Evolutionary conservation across 2,888 invertebrate species (phyloP), one percentile per base, ranked within the genome.

Genomic region (Rhodophaea formosa): DNA sequence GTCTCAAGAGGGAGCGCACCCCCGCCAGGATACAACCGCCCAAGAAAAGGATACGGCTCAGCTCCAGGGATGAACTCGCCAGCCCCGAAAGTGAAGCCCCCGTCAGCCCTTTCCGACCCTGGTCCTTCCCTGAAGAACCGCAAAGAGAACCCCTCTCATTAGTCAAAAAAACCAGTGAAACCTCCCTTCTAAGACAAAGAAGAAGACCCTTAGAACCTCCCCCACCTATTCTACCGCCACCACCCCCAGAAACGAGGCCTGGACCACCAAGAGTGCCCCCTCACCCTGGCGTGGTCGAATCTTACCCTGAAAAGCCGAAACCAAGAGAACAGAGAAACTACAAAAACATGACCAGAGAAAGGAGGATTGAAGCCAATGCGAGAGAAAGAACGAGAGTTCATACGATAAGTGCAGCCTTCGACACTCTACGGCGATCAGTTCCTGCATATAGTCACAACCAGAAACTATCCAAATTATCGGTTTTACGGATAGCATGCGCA

Each of bases 361-460:
- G 98, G 67, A 92, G 98, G 65, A 97, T 98, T 75, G 98, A 98
- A 80, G 98, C 98, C 0, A 98, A 98, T 77, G 98, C 98, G 0
- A 92, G 98, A 6, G 98, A 98, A 79, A 88, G 98, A 60, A 97
- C 98, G 7, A 92, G 98, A 55, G 98, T 98, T 0, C 98, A 98
- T 82, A 98, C 98, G 0, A 98, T 98, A 66, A 97, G 97, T 74
- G 98, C 98, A 0, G 98, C 98, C 0, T 98, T 98, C 79, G 98
- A 98, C 67, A 97, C 96, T 0, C 88, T 98, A 8, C 92, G 98
- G 47, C 92, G 93, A 60, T 93, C 97, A 0, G 95, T 98, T 46
- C 98, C 98, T 2, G 94, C 98, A 0, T 98, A 97, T 81, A 97
- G 97, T 45, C 96, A 97, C 80, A 96, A 97, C 77, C 98, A 98